Evolutionary conservation across 2,888 invertebrate species (phyloP), one percentile per base, ranked within the genome.

Genomic region (Macrosiphum euphorbiae): DNA sequence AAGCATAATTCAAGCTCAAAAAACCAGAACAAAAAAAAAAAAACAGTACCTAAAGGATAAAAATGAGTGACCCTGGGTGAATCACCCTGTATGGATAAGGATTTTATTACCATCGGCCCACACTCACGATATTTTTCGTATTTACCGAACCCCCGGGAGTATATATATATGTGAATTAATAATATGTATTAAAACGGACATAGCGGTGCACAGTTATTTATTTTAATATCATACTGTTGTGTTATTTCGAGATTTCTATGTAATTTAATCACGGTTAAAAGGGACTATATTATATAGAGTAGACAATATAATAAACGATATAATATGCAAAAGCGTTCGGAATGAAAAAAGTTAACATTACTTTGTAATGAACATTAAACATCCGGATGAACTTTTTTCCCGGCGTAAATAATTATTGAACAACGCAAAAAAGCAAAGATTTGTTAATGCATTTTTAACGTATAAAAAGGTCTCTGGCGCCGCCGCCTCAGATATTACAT

Each of bases 381-480:
- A n/a, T 91, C 16, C 58, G 44, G 85, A 24, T 26, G 44, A 91
- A 85, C 55, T 91, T 44, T n/a, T 61, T 44, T 86, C 35, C 16
- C 24, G 47, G 24, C 26, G 24, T 58, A 58, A 58, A 91, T 91
- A 91, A 55, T 91, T 86, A 91, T 85, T 52, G 41, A 67, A 67
- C 50, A 35, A 41, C 50, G n/a, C 35, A 91, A 52, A 50, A 52
- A 7, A 26, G 50, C 26, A 24, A 5, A 90, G 24, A 90, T 78
- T 87, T 78, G 13, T 90, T 50, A 90, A 91, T 91, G 50, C 50
- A 91, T 84, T 84, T 84, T 91, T 91, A 91, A 91, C n/a, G 90
- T 26, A 52, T 7, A 52, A 52, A 78, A 84, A 84, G 52, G 24
- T 88, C 41, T 26, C 55, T 24, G 58, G n/a, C 87, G 50, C 5